Conservation (phyloP, 2,113 vertebrate genomes). For the Butorides virescens region DNA sequence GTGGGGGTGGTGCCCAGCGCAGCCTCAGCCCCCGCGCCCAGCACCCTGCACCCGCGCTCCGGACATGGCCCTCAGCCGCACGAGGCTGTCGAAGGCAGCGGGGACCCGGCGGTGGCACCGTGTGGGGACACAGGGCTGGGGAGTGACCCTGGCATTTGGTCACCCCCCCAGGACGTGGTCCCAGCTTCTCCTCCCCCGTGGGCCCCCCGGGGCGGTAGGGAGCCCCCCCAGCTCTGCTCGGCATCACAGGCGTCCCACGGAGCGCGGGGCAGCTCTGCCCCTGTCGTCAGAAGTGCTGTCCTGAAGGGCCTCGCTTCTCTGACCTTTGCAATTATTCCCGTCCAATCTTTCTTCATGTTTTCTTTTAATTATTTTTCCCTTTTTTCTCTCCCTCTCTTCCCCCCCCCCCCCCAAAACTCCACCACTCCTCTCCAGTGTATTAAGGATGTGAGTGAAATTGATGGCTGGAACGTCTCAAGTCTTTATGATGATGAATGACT, state of each 20-base stretch:
- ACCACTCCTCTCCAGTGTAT: constrained; percentile 73
- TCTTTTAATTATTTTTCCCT: constrained; percentile 40
- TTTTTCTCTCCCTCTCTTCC: constrained; percentile 50
- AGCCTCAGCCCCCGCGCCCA: accelerated
- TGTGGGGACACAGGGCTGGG: not conserved
- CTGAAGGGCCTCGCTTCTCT: constrained; percentile 55
- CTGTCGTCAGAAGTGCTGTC: not conserved
- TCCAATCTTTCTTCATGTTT: constrained; percentile 69
- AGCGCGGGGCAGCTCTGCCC: not conserved
- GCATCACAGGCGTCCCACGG: not conserved
- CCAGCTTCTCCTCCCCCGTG: accelerated
- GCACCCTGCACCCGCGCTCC: not conserved
- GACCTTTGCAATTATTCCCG: constrained; percentile 78
- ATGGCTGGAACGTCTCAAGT: constrained; percentile 86
- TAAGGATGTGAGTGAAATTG: constrained; percentile 91
- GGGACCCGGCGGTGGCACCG: not conserved
- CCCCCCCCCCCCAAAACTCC: constrained; percentile 21
- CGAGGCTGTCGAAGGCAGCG: accelerated
- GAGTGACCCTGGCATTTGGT: accelerated
- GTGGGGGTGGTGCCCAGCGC: too few relatives aligned
- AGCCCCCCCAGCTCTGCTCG: not conserved
- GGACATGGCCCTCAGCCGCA: not conserved
- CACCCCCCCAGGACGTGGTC: not conserved
- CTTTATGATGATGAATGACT: constrained; percentile 98
- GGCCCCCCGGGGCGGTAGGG: accelerated